Evolutionary conservation across 1,140 invertebrate species (phyloP), one percentile per base, ranked within the genome.

Genomic region (Trichomalopsis sarcophagae): DNA sequence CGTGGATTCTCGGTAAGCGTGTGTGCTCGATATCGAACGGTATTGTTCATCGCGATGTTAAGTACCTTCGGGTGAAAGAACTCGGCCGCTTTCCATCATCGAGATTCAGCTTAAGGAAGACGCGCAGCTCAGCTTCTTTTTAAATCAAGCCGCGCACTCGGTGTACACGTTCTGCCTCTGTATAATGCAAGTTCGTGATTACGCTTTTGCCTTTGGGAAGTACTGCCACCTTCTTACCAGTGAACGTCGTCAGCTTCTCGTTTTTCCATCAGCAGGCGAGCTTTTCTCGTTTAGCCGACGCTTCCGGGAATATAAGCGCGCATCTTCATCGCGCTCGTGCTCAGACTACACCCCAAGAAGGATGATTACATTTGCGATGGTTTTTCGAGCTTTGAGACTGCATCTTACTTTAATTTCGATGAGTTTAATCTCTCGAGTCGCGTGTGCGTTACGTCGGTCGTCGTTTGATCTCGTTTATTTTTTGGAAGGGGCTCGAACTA

Each of bases 51-150:
- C 27, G 0, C 6, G 68, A 71, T 2, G 68, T 62, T 62, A 62
- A 62, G 55, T 62, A n/a, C 55, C 55, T 62, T 5, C 55, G 27
- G 68, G 23, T 71, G 68, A 71, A 71, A 33, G 68, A 71, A 71
- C 27, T 71, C 17, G 7, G 23, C 14, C 27, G 14, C 62, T 66
- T n/a, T 2, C 13, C 11, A 30, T 71, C 23, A 14, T 7, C 33
- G 5, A 36, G 33, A 36, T 36, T 36, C 33, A 36, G 33, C 17
- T 21, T 62, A 62, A n/a, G 17, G 55, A 62, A 17, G 7, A n/a
- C 40, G 40, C 9, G 9, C 40, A 10, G 1, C 27, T 44, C 7
- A 7, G 17, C 17, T 62, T 62, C 55, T 62, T n/a, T 50, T 62
- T 62, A 7, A 17, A 62, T 6, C 14, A 62, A 62, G 27, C 27